Conservation (phyloP, 1,140 invertebrate genomes). For the Neodiprion virginianus region DNA sequence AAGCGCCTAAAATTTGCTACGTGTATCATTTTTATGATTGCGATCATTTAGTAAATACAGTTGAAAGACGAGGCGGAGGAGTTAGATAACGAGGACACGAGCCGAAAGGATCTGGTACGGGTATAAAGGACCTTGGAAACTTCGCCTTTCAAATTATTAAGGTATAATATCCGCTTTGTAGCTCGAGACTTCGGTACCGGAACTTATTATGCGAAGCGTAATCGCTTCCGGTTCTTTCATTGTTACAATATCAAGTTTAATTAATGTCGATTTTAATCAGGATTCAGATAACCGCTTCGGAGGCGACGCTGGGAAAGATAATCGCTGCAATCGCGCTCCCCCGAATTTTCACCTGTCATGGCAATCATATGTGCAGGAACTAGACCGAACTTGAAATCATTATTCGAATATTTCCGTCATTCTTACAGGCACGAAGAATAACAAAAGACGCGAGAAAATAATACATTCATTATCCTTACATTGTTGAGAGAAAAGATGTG, state of each 20-base stretch:
- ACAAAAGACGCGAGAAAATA: no score
- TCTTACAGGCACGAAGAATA: no score
- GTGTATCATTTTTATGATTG: no score
- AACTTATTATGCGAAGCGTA: slow-evolving; percentile 5
- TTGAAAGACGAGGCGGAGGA: no score
- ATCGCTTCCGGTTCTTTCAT: neutral
- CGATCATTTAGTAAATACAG: no score
- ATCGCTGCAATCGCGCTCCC: neutral
- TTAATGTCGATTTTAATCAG: slow-evolving; percentile 3
- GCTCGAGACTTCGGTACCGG: neutral
- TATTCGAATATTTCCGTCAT: no score
- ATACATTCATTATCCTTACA: no score
- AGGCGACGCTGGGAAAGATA: neutral
- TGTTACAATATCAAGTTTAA: neutral
- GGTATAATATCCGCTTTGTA: neutral
- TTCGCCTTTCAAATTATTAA: slow-evolving; percentile 12
- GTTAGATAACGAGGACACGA: no score
- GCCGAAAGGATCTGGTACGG: neutral
- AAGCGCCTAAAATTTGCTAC: no score
- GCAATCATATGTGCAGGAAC: neutral
- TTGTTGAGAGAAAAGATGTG: no score
- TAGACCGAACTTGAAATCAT: no score
- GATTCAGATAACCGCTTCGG: neutral
- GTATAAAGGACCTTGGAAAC: slow-evolving; percentile 3
- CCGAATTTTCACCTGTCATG: neutral